Conservation (phyloP, 2,113 vertebrate species). For the Turnix velox region DNA sequence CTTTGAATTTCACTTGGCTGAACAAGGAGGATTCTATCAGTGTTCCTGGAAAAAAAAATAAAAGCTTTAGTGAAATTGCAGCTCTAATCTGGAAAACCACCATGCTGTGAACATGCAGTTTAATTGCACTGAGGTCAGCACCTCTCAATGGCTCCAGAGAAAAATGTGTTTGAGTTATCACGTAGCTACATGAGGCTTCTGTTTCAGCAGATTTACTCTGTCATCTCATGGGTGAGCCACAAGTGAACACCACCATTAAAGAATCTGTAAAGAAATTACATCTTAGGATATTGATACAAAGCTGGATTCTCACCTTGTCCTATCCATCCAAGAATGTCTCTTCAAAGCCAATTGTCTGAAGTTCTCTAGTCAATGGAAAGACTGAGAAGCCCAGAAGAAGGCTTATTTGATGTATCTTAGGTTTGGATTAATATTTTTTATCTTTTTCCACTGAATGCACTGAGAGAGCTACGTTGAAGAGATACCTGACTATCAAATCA, state of each 20-base stretch:
- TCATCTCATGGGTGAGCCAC: background rate
- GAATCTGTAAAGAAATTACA: background rate
- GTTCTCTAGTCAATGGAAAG: background rate
- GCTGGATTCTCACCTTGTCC: background rate
- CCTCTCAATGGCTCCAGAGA: background rate
- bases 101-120: background rate
- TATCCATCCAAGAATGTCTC: background rate
- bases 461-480: background rate
- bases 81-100: background rate
- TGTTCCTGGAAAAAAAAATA: background rate
- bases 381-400: background rate
- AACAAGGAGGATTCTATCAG: constrained; percentile 9
- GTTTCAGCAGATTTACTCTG: background rate
- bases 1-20: constrained; percentile 18
- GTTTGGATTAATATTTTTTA: background rate
- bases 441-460: background rate
- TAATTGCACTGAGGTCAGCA: constrained; percentile 36
- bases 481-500: background rate
- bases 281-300: background rate
- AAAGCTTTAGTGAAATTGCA: background rate
- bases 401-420: background rate
- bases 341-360: background rate
- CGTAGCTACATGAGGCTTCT: background rate
- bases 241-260: background rate
- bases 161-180: background rate